phyloP scores from a whole-genome alignment of 2,113 vertebrate species.

The Eonycteris spelaea region DNA sequence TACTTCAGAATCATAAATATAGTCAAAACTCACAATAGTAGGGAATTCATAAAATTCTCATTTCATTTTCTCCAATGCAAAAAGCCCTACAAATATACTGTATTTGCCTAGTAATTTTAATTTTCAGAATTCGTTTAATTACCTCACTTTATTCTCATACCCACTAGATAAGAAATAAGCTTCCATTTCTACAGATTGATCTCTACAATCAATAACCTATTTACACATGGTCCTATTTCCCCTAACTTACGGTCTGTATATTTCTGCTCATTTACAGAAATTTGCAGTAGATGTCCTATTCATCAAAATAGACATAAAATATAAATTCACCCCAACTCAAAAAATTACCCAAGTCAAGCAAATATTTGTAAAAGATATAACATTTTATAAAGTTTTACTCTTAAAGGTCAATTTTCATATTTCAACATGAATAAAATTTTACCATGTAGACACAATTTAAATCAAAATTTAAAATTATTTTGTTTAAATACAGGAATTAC shows the following conservation, averaged over 20 bases:
- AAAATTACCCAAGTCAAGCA: conserved; percentile 9
- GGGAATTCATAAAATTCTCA: neutral
- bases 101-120: conserved; percentile 13
- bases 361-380: neutral
- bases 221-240: neutral
- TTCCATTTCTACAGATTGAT: neutral
- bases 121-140: neutral
- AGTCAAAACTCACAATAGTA: neutral
- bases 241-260: neutral
- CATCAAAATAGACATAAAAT: conserved; percentile 44
- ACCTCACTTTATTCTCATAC: neutral
- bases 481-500: neutral
- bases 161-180: neutral
- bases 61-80: neutral
- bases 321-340: neutral
- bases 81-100: neutral
- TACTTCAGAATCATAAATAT: neutral
- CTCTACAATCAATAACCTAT: neutral
- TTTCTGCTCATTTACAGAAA: neutral
- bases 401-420: conserved; percentile 11
- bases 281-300: neutral
- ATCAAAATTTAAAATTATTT: neutral
- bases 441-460: neutral
- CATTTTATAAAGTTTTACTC: neutral
- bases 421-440: conserved; percentile 13